phyloP scores from a whole-genome alignment of 2,888 invertebrate species.

The Sesia bembeciformis region DNA sequence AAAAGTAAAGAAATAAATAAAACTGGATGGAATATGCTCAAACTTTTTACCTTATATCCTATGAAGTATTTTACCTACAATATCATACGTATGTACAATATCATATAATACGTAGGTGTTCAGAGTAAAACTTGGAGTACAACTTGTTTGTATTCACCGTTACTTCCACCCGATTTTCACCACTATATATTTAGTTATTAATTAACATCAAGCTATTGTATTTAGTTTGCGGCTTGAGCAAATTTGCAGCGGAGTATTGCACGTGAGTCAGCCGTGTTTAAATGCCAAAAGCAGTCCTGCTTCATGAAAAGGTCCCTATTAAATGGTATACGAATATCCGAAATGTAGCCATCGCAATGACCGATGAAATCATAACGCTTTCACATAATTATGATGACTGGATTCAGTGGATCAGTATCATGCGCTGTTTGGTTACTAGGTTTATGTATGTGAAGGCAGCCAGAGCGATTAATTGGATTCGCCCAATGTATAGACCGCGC shows the following conservation, averaged over 20 bases:
- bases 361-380: constrained; percentile 38
- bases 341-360: constrained; percentile 35
- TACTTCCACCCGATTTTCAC: constrained; percentile 22
- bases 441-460: constrained; percentile 21
- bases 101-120: no score
- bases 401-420: neutral
- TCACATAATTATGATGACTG: neutral
- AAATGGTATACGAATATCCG: constrained; percentile 27
- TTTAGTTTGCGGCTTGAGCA: constrained; percentile 54
- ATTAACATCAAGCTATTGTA: constrained; percentile 50
- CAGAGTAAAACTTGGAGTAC: no score
- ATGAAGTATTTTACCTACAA: no score
- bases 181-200: constrained; percentile 41
- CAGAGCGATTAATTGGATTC: constrained; percentile 46
- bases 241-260: constrained; percentile 37
- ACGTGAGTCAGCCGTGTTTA: constrained; percentile 39
- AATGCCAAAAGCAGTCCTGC: constrained; percentile 55
- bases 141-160: no score
- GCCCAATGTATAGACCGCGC: constrained; percentile 13
- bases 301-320: constrained; percentile 29
- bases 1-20: no score
- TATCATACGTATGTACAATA: no score
- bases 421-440: constrained; percentile 20
- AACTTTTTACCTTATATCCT: no score
- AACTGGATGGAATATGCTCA: no score